Conservation (phyloP, 1,140 invertebrate genomes). For the Papilio machaon region DNA sequence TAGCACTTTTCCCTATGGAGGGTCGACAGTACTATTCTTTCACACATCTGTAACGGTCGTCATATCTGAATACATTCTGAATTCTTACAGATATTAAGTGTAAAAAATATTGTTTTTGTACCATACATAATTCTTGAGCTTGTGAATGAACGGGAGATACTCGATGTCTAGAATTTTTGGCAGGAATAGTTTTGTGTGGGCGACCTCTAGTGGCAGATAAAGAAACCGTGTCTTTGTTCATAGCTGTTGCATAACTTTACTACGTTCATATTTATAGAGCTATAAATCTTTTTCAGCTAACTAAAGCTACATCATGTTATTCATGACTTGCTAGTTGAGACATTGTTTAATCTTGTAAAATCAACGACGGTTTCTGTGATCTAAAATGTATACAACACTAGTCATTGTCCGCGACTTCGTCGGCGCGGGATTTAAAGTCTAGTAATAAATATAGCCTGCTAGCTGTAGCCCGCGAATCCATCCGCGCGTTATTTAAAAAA, state of each 20-base stretch:
- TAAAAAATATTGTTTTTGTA: not conserved
- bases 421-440: too few relatives aligned
- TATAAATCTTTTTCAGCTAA: not conserved
- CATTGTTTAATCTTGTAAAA: not conserved
- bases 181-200: constrained; percentile 20
- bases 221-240: constrained; percentile 20
- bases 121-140: not conserved
- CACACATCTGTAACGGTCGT: too few relatives aligned
- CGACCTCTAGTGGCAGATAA: constrained; percentile 10
- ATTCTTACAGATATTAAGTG: too few relatives aligned
- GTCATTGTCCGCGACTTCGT: too few relatives aligned
- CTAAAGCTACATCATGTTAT: not conserved
- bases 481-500: too few relatives aligned
- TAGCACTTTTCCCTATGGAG: too few relatives aligned
- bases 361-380: not conserved
- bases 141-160: constrained; percentile 16
- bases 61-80: too few relatives aligned
- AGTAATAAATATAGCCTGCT: too few relatives aligned
- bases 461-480: too few relatives aligned
- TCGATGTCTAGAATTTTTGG: not conserved
- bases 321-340: not conserved
- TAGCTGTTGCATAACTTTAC: not conserved
- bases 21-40: too few relatives aligned
- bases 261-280: constrained; percentile 26
- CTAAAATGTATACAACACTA: not conserved